A percentile compares a stretch with the other conserved stretches of the same genome.
Evolutionary conservation across 1,140 invertebrate species (phyloP).

Genomic region (Drosophila ogumai): DNA sequence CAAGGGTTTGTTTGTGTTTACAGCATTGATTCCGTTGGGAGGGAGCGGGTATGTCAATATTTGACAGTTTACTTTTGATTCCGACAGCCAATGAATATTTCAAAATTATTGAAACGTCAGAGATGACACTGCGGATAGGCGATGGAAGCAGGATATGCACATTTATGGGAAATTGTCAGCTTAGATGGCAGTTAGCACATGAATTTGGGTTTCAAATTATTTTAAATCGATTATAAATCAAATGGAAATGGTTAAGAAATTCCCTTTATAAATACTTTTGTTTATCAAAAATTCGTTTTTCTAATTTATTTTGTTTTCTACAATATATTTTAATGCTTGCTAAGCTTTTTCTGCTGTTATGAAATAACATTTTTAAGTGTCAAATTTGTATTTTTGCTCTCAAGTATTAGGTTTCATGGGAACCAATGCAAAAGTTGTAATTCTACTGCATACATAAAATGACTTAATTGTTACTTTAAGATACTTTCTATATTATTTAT

Average conservation of each 20-base stretch:
- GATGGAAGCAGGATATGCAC: background rate
- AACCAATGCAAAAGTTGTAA: background rate
- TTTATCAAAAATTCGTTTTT: background rate
- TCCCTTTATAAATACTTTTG: background rate
- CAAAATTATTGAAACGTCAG: slow-evolving; percentile 24
- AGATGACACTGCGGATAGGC: slow-evolving; percentile 9
- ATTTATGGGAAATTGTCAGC: background rate
- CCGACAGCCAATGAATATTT: slow-evolving; percentile 42
- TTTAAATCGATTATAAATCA: background rate
- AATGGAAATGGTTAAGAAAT: background rate
- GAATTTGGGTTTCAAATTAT: background rate
- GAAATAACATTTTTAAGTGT: slow-evolving; percentile 3
- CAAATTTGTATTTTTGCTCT: slow-evolving; percentile 2
- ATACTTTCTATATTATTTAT: no score
- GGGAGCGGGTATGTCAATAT: slow-evolving; percentile 27
- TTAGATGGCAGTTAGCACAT: background rate
- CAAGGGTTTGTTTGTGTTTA: slow-evolving; percentile 25
- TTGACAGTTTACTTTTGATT: slow-evolving; percentile 45
- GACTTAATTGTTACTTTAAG: no score
- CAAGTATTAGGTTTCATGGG: background rate
- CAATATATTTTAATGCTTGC: background rate
- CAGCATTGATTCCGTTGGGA: slow-evolving; percentile 33
- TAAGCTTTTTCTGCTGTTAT: slow-evolving; percentile 8
- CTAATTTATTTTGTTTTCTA: background rate
- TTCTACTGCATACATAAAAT: background rate